Base-by-base conservation (phyloP, 2,113 vertebrate genomes). In the Nycticorax nycticorax region DNA sequence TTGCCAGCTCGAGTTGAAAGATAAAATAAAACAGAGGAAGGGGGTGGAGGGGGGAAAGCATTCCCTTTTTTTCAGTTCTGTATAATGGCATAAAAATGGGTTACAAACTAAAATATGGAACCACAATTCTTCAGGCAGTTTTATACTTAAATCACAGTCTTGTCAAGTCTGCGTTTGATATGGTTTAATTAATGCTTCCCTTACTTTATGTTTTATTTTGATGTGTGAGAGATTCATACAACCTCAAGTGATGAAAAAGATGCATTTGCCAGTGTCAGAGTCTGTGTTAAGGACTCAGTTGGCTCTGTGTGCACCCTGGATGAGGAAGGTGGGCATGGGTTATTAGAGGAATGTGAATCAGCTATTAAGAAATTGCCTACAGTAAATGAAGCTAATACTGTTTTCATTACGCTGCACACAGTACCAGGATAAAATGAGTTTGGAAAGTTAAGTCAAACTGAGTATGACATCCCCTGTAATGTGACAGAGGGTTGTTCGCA, bases 141-240 rank as follows among this genome's bases (percentile, higher is more conserved):
- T 97, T 98, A 96, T 96, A 93, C 82, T 97, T 97, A 98, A 97
- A 98, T 98, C 97, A 97, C 89, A 98, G 93, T 64, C 96, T 96
- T 98, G 98, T 98, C 98, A 98, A 93, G 66, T 27, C 95, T 93
- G 88, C 56, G 96, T 97, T 96, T 96, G 97, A 97, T 96, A 96
- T 33, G 92, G 89, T 97, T 95, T 98, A 98, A 98, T 98, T 98
- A 98, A 98, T 92, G 80, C 74, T 97, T 78, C 91, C 83, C 85
- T 90, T 93, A 86, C 95, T 96, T 96, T 97, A 45, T 63, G 94
- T 82, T 85, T 60, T 78, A 96, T 96, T 97, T 93, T 95, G 88
- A 96, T 85, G 73, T 91, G 84, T 79, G 48, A 95, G 83, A 91
- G 89, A 73, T 91, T 92, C 92, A 20, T 89, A 94, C 91, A 96